phyloP scores from a whole-genome alignment of 2,113 vertebrate genomes.

The Mus musculus region DNA sequence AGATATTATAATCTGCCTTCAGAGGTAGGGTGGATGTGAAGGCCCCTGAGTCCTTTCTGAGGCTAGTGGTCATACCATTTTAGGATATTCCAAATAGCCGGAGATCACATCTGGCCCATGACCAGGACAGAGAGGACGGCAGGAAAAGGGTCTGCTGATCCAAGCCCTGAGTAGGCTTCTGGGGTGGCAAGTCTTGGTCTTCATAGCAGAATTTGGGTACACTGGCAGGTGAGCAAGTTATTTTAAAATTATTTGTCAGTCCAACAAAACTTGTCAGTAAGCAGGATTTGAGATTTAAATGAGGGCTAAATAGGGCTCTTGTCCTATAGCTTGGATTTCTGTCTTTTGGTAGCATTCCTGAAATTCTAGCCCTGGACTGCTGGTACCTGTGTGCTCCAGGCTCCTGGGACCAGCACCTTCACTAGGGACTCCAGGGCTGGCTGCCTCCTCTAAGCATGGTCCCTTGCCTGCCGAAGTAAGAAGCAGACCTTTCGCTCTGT shows the following conservation, averaged over 20 bases:
- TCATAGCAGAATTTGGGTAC: neutral
- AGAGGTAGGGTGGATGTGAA: too few relatives aligned
- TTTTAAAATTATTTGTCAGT: neutral
- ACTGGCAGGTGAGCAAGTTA: neutral
- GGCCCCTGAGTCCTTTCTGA: neutral
- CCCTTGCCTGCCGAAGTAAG: neutral
- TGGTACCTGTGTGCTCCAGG: neutral
- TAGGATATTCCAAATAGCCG: neutral
- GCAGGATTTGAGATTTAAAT: neutral
- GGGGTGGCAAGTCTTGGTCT: neutral
- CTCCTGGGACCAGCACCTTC: neutral
- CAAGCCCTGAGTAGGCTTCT: neutral
- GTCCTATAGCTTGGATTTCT: neutral
- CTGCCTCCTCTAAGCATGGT: neutral
- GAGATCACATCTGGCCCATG: neutral
- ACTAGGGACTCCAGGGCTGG: rapidly evolving
- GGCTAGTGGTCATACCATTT: rapidly evolving
- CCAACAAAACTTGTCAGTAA: neutral
- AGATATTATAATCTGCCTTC: neutral
- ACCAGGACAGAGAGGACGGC: rapidly evolving
- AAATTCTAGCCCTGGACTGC: neutral
- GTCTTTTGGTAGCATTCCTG: neutral
- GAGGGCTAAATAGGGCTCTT: neutral
- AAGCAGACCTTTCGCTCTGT: too few relatives aligned
- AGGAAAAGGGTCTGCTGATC: rapidly evolving